Evolutionary conservation across 37 sponge, comb jelly and placozoan genomes (phyloP).

Genomic region (Hexactinellida sp.): DNA sequence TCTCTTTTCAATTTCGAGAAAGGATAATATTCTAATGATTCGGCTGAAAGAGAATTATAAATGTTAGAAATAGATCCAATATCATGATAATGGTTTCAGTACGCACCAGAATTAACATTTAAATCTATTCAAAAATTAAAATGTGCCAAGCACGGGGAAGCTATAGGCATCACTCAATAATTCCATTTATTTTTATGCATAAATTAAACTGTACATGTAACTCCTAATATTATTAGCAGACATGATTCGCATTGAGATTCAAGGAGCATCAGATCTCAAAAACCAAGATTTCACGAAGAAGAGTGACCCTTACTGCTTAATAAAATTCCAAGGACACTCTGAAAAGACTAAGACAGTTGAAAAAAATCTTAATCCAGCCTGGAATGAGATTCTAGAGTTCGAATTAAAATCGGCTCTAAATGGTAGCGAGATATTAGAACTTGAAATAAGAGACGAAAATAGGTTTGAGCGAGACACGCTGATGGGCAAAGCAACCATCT

Average conservation of each 20-base stretch:
- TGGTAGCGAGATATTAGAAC: not conserved
- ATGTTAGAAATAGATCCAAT: too few relatives aligned
- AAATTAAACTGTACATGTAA: too few relatives aligned
- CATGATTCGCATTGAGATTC: not conserved
- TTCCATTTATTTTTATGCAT: too few relatives aligned
- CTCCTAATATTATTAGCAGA: too few relatives aligned
- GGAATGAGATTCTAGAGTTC: not conserved
- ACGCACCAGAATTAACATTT: too few relatives aligned
- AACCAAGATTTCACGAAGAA: not conserved
- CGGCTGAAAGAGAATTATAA: too few relatives aligned
- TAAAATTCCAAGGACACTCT: not conserved
- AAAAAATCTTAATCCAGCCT: not conserved
- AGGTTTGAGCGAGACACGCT: not conserved
- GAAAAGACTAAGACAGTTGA: not conserved
- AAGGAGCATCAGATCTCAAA: not conserved
- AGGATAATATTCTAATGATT: too few relatives aligned
- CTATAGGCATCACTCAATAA: too few relatives aligned
- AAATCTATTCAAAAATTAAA: too few relatives aligned
- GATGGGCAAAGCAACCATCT: not conserved
- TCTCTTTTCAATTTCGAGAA: too few relatives aligned
- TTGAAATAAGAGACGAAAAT: constrained; percentile 1
- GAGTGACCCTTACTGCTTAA: not conserved
- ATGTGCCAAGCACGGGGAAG: too few relatives aligned
- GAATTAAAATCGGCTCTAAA: not conserved
- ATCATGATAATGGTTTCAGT: too few relatives aligned